These are phyloP conservation scores for Ptilonorhynchus violaceus DNA, from an alignment of 2,113 vertebrate species.

Conservation along the genomic window DNA sequence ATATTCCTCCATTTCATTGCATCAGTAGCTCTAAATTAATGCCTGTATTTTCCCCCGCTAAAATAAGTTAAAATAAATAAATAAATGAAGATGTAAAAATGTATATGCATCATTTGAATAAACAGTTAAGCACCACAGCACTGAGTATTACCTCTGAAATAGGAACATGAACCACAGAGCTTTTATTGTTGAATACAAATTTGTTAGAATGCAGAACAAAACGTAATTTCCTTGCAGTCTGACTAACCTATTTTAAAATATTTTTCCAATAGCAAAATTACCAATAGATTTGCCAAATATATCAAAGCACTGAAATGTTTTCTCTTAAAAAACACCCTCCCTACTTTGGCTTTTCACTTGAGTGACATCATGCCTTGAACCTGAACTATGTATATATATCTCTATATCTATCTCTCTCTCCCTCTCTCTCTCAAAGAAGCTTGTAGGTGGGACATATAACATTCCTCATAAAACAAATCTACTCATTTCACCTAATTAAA, in stretches of 20 bases:
- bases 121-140: conserved; percentile 59
- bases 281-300: conserved; percentile 43
- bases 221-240: background rate
- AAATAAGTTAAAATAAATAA: conserved; percentile 71
- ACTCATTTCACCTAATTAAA: conserved; percentile 78
- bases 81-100: conserved; percentile 69
- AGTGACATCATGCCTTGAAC: conserved; percentile 66
- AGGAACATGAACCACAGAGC: conserved; percentile 8
- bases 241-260: conserved; percentile 46
- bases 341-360: conserved; percentile 52
- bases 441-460: conserved; percentile 60
- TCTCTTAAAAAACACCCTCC: background rate
- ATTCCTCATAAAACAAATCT: conserved; percentile 73
- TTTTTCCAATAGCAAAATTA: conserved; percentile 15
- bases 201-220: background rate
- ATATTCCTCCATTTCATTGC: conserved; percentile 84
- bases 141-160: conserved; percentile 28
- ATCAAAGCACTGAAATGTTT: conserved; percentile 39
- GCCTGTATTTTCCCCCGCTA: conserved; percentile 65
- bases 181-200: conserved; percentile 27
- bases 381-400: conserved; percentile 38
- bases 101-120: conserved; percentile 67
- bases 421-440: conserved; percentile 22
- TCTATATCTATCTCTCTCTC: conserved; percentile 5
- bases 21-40: conserved; percentile 84